These are phyloP conservation scores for Tadarida brasiliensis DNA, from an alignment of 2,797 vertebrate genomes.

Conservation along the genomic window DNA sequence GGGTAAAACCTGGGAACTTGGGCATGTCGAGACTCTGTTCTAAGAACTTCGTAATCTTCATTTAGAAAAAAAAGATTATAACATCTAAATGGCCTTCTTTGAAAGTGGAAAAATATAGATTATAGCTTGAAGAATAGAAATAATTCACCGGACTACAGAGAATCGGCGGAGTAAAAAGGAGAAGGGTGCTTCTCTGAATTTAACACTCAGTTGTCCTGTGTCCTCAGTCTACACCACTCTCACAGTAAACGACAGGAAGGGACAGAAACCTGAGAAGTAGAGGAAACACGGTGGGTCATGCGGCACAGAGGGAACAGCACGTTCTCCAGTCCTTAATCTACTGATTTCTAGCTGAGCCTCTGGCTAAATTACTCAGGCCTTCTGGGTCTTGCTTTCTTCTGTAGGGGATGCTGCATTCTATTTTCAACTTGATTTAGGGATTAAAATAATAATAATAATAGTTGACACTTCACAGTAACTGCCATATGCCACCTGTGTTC, in stretches of 20 bases:
- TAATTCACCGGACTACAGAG: background rate
- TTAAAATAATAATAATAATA: background rate
- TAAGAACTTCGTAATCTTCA: background rate
- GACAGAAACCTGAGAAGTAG: background rate
- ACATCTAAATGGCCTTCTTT: background rate
- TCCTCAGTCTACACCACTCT: background rate
- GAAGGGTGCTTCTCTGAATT: background rate
- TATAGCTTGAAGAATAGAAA: background rate
- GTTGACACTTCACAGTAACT: background rate
- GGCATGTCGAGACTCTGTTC: background rate
- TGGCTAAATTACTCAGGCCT: background rate
- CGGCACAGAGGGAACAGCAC: background rate
- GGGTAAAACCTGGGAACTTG: background rate
- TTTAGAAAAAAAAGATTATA: background rate
- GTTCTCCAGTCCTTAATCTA: background rate
- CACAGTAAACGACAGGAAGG: background rate
- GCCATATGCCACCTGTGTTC: background rate
- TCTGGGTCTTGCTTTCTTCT: background rate
- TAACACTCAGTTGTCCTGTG: background rate
- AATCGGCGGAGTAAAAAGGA: background rate
- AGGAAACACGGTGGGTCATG: background rate
- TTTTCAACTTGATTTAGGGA: background rate
- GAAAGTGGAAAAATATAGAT: background rate
- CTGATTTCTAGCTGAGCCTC: background rate
- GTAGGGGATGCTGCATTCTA: background rate